Percentiles rank a stretch among this genome's conserved stretches.
These are phyloP conservation scores for Tilapia sparmanii DNA, from an alignment of 2,113 vertebrate species.

Conservation along the genomic window DNA sequence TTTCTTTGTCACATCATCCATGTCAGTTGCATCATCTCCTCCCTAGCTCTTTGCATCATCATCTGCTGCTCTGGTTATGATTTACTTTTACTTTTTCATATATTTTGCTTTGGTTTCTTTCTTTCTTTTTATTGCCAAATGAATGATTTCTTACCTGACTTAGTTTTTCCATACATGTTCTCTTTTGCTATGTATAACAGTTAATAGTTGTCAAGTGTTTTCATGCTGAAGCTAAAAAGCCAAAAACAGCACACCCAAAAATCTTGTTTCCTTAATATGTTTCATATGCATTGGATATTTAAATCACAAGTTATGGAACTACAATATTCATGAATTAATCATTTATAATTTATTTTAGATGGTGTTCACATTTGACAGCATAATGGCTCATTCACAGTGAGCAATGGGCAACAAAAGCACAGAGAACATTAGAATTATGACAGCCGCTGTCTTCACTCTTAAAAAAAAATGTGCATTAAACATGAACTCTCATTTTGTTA, in stretches of 20 bases:
- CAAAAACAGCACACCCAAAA: background rate
- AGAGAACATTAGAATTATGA: background rate
- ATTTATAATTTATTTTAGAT: background rate
- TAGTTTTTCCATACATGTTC: background rate
- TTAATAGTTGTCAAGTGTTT: background rate
- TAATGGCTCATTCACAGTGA: background rate
- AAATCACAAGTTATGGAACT: background rate
- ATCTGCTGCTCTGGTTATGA: background rate
- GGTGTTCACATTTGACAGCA: background rate
- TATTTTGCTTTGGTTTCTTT: background rate
- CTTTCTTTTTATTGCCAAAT: background rate
- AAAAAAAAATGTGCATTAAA: background rate
- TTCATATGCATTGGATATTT: background rate
- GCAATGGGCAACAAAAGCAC: background rate
- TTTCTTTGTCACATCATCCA: background rate
- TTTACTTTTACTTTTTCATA: background rate
- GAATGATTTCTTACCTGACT: background rate
- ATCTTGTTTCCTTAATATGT: background rate
- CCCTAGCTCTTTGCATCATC: background rate
- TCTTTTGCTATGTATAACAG: background rate
- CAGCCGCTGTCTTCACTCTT: background rate
- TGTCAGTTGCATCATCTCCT: background rate
- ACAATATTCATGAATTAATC: background rate
- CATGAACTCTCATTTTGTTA: background rate
- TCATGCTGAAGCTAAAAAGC: background rate